These are phyloP conservation scores for Loriculus beryllinus DNA, from an alignment of 2,797 vertebrate species.

Conservation along the genomic window DNA sequence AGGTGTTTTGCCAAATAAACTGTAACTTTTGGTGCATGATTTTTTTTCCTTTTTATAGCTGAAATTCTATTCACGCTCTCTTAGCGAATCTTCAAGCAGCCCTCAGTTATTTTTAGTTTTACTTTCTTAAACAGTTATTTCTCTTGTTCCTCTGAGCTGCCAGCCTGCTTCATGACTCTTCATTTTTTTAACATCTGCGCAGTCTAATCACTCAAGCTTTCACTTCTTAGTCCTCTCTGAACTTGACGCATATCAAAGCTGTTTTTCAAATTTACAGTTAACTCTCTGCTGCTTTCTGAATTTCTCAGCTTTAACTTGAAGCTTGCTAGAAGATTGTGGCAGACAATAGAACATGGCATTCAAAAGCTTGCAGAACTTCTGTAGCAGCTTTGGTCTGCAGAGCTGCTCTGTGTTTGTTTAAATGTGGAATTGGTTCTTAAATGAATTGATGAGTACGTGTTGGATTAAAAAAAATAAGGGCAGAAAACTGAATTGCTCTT, in stretches of 20 bases:
- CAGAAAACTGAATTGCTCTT: not conserved
- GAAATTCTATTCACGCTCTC: slow-evolving; percentile 58
- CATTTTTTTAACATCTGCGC: slow-evolving; percentile 65
- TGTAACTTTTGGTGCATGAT: slow-evolving; percentile 41
- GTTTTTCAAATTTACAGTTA: slow-evolving; percentile 55
- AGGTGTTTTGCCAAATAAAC: slow-evolving; percentile 43
- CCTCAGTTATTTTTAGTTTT: slow-evolving; percentile 68
- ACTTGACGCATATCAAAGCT: slow-evolving; percentile 59
- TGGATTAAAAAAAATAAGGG: not conserved
- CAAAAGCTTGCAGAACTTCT: not conserved
- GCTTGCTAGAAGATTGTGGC: not conserved
- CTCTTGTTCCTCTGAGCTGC: slow-evolving; percentile 59
- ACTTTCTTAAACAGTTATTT: slow-evolving; percentile 68
- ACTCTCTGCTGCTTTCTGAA: slow-evolving; percentile 48
- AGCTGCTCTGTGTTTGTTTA: slow-evolving; percentile 19
- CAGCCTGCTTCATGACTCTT: slow-evolving; percentile 67
- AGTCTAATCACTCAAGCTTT: slow-evolving; percentile 68
- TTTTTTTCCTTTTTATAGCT: slow-evolving; percentile 57
- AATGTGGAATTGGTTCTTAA: slow-evolving; percentile 31
- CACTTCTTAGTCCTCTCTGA: slow-evolving; percentile 56
- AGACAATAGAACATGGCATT: slow-evolving; percentile 30
- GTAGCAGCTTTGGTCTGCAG: not conserved
- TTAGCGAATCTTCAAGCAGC: slow-evolving; percentile 34
- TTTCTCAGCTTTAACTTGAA: slow-evolving; percentile 50
- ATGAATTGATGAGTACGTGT: not conserved